phyloP scores from a whole-genome alignment of 2,113 vertebrate species.

The Cavia aperea region DNA sequence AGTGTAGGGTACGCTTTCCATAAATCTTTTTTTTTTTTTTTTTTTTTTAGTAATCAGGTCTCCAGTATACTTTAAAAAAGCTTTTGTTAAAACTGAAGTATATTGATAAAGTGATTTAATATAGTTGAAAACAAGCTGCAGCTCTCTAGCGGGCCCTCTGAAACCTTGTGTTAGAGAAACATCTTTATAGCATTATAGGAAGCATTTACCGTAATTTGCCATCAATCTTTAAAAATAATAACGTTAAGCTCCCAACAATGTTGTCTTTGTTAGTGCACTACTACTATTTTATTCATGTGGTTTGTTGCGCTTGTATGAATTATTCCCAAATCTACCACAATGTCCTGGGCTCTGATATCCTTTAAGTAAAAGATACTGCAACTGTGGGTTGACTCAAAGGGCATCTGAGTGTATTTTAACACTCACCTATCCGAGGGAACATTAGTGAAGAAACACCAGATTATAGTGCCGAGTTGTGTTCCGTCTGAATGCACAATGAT shows the following conservation, averaged over 20 bases:
- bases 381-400: conserved; percentile 45
- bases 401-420: conserved; percentile 57
- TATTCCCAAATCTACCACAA: conserved; percentile 61
- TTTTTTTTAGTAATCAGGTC: conserved; percentile 65
- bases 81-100: conserved; percentile 72
- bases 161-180: conserved; percentile 55
- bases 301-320: conserved; percentile 67
- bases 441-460: conserved; percentile 36
- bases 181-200: conserved; percentile 60
- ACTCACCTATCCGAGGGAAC: conserved; percentile 38
- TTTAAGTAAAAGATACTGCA: conserved; percentile 59
- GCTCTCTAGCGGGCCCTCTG: conserved; percentile 60
- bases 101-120: conserved; percentile 74
- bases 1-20: conserved; percentile 39
- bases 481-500: conserved; percentile 45
- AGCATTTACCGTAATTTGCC: conserved; percentile 67
- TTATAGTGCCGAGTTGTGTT: conserved; percentile 4
- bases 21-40: conserved; percentile 68
- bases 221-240: conserved; percentile 71
- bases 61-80: conserved; percentile 61
- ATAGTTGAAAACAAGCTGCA: conserved; percentile 64
- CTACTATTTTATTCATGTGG: conserved; percentile 68
- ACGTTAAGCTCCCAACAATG: conserved; percentile 62
- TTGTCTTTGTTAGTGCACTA: conserved; percentile 64
- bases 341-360: conserved; percentile 46